Evolutionary conservation across 1,140 invertebrate species (phyloP).

Genomic region (Onthophagus taurus): DNA sequence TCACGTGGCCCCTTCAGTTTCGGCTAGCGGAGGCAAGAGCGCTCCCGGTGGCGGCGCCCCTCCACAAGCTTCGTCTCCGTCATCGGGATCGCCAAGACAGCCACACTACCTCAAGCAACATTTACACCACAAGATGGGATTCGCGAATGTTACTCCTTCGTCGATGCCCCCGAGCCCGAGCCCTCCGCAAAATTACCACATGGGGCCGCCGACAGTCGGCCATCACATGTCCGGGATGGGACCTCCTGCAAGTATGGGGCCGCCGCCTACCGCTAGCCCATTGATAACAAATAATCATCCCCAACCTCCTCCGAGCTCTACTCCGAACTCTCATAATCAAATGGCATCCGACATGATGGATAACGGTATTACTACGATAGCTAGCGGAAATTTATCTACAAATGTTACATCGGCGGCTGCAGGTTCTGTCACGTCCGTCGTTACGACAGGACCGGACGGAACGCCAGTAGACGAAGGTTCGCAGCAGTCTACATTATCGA

Average conservation of each 20-base stretch:
- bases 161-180: conserved; percentile 45
- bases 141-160: conserved; percentile 38
- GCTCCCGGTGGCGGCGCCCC: conserved; percentile 28
- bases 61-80: conserved; percentile 15
- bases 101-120: conserved; percentile 60
- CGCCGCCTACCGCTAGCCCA: conserved; percentile 35
- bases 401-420: conserved; percentile 31
- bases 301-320: conserved; percentile 49
- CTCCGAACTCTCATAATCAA: conserved; percentile 46
- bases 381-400: conserved; percentile 38
- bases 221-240: conserved; percentile 40
- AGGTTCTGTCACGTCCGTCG: conserved; percentile 70
- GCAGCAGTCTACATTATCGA: conserved; percentile 84
- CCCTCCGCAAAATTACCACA: conserved; percentile 48
- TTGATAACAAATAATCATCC: conserved; percentile 39
- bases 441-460: conserved; percentile 80
- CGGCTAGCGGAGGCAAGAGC: conserved; percentile 22
- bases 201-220: conserved; percentile 45
- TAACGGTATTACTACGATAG: conserved; percentile 48
- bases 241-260: conserved; percentile 46
- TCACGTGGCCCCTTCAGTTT: conserved; percentile 15
- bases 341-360: conserved; percentile 44
- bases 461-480: conserved; percentile 79
- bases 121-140: conserved; percentile 54
- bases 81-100: conserved; percentile 38